Percentiles rank a stretch among this genome's conserved stretches.
Conservation (phyloP, 1,140 invertebrate species). For the Paralvinella palmiformis region DNA sequence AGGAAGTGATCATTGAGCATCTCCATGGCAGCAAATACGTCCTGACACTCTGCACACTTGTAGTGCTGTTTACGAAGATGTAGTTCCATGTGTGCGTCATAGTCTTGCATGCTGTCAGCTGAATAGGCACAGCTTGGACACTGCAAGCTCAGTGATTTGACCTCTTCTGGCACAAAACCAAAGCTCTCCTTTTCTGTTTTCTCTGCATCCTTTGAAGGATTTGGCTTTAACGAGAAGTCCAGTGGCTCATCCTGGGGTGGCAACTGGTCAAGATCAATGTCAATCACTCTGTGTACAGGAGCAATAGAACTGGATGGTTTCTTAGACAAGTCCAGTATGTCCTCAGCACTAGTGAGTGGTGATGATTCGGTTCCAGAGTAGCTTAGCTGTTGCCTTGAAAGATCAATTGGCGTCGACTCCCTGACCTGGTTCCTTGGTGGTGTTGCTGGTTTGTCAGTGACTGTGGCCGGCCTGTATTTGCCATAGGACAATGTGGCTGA, state of each 20-base stretch:
- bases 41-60: slow-evolving; percentile 44
- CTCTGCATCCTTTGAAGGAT: neutral
- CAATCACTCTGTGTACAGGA: no score
- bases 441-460: no score
- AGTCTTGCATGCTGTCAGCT: slow-evolving; percentile 36
- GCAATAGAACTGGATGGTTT: no score
- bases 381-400: no score
- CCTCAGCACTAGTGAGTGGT: neutral
- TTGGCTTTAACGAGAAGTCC: slow-evolving; percentile 31
- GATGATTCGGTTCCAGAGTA: no score
- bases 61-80: slow-evolving; percentile 40
- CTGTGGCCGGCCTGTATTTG: no score
- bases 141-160: slow-evolving; percentile 20
- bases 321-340: slow-evolving; percentile 1
- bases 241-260: slow-evolving; percentile 31
- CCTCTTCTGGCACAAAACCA: slow-evolving; percentile 6
- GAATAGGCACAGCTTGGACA: slow-evolving; percentile 37
- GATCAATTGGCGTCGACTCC: no score
- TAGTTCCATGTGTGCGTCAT: slow-evolving; percentile 39
- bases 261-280: neutral
- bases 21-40: slow-evolving; percentile 39
- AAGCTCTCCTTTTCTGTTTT: neutral
- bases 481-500: no score
- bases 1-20: slow-evolving; percentile 22
- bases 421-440: no score